Evolutionary conservation across 1,140 invertebrate species (phyloP), one percentile per base, ranked within the genome.

Genomic region (Hylyphantes graminicola): DNA sequence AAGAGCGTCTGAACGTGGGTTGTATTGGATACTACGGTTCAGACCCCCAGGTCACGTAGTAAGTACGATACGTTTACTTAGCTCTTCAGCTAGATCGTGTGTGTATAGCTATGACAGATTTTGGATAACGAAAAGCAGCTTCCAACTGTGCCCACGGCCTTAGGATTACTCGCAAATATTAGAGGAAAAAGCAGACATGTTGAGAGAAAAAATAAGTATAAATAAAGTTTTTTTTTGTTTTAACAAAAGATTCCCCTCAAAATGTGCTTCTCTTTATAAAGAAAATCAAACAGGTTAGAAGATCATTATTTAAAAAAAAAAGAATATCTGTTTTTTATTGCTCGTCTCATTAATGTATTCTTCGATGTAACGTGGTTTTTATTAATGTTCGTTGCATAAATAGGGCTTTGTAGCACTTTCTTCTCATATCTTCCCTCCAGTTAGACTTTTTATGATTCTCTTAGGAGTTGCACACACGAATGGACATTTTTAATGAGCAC

Each of bases 21-120:
- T 65, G 80, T 70, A 83, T 83, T 83, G 72, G 80, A 83, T 83
- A 83, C 80, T 74, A 74, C 70, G 51, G 70, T 83, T 83, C 80
- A 83, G 59, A 21, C 54, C 80, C 80, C 17, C 80, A 83, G 72
- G 80, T 83, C 80, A 83, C 80, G 80, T 75, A 55, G 59, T 67
- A 65, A 83, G 80, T 83, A 65, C 70, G 80, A 75, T 61, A 59
- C 57, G 80, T 83, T 74, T 72, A 83, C 80, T 83, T 83, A 83
- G 80, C 80, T 67, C 53, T 75, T 74, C 61, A 67, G 48, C 21
- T 13, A 17, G 59, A 83, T 83, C 59, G 61, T 35, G 35, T 35
- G 35, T 35, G 35, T 35, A 35, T 12, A 67, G 70, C 19, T 65
- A 83, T 83, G 80, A 83, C 80, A 83, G 80, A 70, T 83, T 54